These are phyloP conservation scores for Eciton burchellii DNA, from an alignment of 1,140 invertebrate species.

Conservation along the genomic window DNA sequence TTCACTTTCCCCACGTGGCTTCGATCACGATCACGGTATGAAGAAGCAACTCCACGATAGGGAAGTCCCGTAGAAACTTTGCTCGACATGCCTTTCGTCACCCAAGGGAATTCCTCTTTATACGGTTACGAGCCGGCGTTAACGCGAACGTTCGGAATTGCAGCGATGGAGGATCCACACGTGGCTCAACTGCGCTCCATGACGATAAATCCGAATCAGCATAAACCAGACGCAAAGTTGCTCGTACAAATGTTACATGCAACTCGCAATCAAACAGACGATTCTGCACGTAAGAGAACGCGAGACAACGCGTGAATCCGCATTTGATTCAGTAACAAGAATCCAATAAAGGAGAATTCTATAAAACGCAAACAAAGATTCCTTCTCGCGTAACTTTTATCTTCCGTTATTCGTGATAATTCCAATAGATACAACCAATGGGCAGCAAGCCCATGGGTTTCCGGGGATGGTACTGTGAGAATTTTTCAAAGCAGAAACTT, in stretches of 20 bases:
- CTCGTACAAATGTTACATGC: background rate
- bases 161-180: background rate
- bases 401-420: background rate
- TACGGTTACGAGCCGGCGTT: background rate
- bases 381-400: background rate
- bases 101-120: constrained; percentile 9
- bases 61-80: constrained; percentile 22
- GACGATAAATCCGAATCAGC: background rate
- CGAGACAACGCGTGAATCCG: no score
- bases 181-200: background rate
- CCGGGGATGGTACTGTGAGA: background rate
- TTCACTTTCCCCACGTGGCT: constrained; percentile 19
- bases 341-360: constrained; percentile 5
- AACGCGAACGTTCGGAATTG: background rate
- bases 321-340: no score
- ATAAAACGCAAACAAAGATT: background rate
- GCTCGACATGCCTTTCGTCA: background rate
- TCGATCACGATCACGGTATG: constrained; percentile 37
- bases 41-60: constrained; percentile 28
- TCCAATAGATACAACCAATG: background rate
- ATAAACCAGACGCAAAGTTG: background rate
- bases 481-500: background rate
- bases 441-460: background rate
- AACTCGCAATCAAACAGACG: background rate
- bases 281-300: background rate